Evolutionary conservation across 2,888 invertebrate species (phyloP).

Genomic region (Zygogramma bicolorata): DNA sequence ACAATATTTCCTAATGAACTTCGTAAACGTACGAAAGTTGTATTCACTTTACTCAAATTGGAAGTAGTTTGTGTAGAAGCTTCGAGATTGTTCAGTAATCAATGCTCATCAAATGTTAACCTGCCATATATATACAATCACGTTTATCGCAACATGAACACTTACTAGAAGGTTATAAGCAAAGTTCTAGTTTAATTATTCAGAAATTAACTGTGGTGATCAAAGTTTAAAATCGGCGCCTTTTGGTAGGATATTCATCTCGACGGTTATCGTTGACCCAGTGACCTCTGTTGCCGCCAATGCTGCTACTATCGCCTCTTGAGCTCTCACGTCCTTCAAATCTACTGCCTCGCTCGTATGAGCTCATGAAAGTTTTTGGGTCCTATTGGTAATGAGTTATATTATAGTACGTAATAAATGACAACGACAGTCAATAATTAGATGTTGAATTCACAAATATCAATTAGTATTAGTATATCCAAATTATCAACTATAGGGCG

Average conservation of each 20-base stretch:
- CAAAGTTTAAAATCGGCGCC: constrained; percentile 53
- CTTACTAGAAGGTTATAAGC: not conserved
- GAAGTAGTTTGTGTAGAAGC: not conserved
- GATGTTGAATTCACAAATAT: not conserved
- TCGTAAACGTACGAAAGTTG: not conserved
- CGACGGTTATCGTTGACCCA: constrained; percentile 59
- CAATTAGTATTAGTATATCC: not conserved
- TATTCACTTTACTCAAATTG: not conserved
- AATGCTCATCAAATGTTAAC: not conserved
- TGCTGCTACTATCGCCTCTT: constrained; percentile 42
- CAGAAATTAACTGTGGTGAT: not conserved
- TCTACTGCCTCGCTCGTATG: constrained; percentile 55
- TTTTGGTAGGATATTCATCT: constrained; percentile 57
- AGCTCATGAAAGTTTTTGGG: constrained; percentile 58
- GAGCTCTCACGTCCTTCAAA: constrained; percentile 41
- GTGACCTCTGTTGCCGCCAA: constrained; percentile 52
- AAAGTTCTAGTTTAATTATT: not conserved
- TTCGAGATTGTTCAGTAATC: not conserved
- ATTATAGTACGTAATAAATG: constrained; percentile 25
- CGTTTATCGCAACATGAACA: not conserved
- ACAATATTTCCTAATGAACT: not conserved
- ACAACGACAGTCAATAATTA: not conserved
- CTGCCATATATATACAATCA: not conserved
- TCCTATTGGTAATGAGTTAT: constrained; percentile 53
- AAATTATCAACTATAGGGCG: not conserved